A percentile compares a stretch with the other conserved stretches of the same genome.
Evolutionary conservation across 2,797 vertebrate species (phyloP).

Genomic region (Sebastes flavidus): DNA sequence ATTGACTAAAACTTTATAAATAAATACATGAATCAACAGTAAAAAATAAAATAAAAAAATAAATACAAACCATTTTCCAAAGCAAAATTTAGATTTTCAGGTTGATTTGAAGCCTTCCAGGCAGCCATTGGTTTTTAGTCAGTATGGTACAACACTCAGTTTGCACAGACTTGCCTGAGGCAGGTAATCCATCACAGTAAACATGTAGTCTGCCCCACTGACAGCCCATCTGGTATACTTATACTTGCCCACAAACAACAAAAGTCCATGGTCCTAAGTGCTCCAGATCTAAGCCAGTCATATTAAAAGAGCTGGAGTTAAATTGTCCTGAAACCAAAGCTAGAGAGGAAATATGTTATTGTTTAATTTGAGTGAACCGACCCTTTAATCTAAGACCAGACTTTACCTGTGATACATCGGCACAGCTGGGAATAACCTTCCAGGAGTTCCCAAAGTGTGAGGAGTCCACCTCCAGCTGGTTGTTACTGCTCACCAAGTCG

Average conservation of each 20-base stretch:
- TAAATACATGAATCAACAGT: no score
- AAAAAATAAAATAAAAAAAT: no score
- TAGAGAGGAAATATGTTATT: background rate
- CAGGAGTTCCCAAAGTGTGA: slow-evolving; percentile 96
- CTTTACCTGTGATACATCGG: slow-evolving; percentile 89
- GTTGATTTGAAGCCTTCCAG: background rate
- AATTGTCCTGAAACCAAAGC: background rate
- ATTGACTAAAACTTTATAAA: no score
- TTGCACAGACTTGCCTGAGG: background rate
- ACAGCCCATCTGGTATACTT: background rate
- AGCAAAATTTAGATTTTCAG: background rate
- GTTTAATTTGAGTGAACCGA: background rate
- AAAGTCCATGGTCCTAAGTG: background rate
- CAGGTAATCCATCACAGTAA: background rate
- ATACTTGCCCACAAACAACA: background rate
- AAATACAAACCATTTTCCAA: background rate
- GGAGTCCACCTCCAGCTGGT: slow-evolving; percentile 91
- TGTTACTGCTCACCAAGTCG: slow-evolving; percentile 92
- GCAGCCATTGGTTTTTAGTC: background rate
- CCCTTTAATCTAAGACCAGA: background rate
- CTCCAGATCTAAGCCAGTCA: background rate
- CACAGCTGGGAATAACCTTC: slow-evolving; percentile 91
- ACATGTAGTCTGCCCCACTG: background rate
- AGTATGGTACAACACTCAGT: background rate
- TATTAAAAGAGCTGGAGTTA: background rate